Percentiles rank a stretch among this genome's conserved stretches.
phyloP scores from a whole-genome alignment of 2,888 invertebrate species.

The Amblyjoppa proteus region DNA sequence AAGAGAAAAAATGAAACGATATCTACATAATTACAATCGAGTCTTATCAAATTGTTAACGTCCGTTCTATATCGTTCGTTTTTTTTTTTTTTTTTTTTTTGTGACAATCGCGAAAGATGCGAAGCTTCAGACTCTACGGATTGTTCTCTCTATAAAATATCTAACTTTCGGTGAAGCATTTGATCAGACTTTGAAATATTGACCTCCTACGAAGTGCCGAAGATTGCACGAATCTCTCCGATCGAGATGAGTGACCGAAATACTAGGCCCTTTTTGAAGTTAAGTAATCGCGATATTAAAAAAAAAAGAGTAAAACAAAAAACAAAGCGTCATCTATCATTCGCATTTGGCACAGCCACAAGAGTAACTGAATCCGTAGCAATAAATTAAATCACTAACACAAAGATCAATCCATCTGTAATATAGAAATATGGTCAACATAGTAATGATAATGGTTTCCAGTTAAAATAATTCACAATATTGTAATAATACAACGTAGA shows the following conservation, averaged over 20 bases:
- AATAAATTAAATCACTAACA: constrained; percentile 83
- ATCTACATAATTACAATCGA: constrained; percentile 71
- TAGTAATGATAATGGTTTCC: constrained; percentile 77
- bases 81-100: neutral
- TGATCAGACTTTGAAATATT: constrained; percentile 58
- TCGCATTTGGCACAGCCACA: constrained; percentile 82
- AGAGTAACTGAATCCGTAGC: constrained; percentile 80
- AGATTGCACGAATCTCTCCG: constrained; percentile 40
- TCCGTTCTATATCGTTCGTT: constrained; percentile 16
- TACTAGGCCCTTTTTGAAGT: constrained; percentile 45
- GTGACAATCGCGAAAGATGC: constrained; percentile 23
- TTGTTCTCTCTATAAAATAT: constrained; percentile 30
- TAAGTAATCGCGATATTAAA: constrained; percentile 53
- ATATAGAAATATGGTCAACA: constrained; percentile 74
- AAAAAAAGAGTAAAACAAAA: constrained; percentile 32
- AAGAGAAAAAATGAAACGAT: constrained; percentile 67
- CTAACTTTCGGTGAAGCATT: constrained; percentile 46
- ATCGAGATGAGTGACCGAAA: constrained; percentile 45
- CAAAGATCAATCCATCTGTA: constrained; percentile 80
- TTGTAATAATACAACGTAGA: constrained; percentile 77
- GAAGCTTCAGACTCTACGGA: constrained; percentile 28
- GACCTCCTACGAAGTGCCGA: constrained; percentile 27
- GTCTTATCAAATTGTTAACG: constrained; percentile 67
- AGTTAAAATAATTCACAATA: constrained; percentile 78
- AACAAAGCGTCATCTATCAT: constrained; percentile 72